Conservation (phyloP, 2,888 invertebrate species). For the Apamea monoglypha region DNA sequence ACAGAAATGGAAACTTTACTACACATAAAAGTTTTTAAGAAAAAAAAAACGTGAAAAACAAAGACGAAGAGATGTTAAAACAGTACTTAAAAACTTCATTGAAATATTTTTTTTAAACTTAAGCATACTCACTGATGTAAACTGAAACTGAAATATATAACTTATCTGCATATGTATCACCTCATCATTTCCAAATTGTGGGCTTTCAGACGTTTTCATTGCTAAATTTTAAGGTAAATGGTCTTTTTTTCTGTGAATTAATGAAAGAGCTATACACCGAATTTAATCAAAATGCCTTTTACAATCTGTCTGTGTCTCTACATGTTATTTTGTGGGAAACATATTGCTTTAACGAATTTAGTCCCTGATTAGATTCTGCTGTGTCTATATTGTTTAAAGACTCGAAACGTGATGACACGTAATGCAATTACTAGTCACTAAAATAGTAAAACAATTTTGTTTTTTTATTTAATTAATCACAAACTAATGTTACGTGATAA, state of each 20-base stretch:
- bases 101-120: background rate
- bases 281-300: background rate
- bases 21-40: background rate
- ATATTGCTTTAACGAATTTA: background rate
- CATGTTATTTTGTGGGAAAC: background rate
- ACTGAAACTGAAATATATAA: background rate
- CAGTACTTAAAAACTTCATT: background rate
- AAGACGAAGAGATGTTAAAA: background rate
- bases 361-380: background rate
- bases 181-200: background rate
- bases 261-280: background rate
- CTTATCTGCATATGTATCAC: background rate
- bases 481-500: background rate
- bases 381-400: constrained; percentile 7
- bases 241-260: background rate
- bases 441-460: background rate
- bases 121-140: too few species aligned
- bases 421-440: background rate
- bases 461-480: background rate
- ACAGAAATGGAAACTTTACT: background rate
- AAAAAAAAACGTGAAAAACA: background rate
- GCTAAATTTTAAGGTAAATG: too few species aligned
- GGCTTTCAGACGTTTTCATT: background rate
- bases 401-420: background rate
- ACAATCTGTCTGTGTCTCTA: background rate